Percentiles rank a stretch among this genome's conserved stretches.
These are phyloP conservation scores for Lutjanus erythropterus DNA, from an alignment of 2,113 vertebrate genomes.

Conservation along the genomic window DNA sequence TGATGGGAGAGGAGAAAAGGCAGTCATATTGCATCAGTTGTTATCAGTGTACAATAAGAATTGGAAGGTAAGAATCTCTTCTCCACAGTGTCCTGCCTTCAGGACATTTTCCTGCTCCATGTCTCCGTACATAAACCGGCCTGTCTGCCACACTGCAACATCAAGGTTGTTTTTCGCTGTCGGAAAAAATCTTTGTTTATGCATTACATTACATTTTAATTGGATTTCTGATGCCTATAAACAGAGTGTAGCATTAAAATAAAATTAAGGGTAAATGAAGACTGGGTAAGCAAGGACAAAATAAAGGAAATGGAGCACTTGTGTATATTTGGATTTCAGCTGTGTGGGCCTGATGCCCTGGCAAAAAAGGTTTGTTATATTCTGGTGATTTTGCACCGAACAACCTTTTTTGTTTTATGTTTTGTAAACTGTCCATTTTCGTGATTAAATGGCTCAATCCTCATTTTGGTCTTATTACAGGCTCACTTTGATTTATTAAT, in stretches of 20 bases:
- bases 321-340: not conserved
- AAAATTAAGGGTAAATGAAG: constrained; percentile 9
- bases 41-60: not conserved
- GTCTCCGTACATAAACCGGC: not conserved
- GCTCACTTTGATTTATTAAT: not conserved
- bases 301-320: too few species aligned
- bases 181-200: constrained; percentile 31
- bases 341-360: not conserved
- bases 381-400: too few species aligned
- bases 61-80: not conserved
- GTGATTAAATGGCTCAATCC: constrained; percentile 11
- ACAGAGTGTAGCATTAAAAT: not conserved
- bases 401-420: constrained; percentile 2
- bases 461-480: not conserved
- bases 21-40: constrained; percentile 14
- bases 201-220: constrained; percentile 13
- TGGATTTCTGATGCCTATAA: not conserved
- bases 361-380: not conserved
- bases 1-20: not conserved
- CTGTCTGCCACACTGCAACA: not conserved
- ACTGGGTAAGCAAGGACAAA: constrained; percentile 5
- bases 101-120: constrained; percentile 20
- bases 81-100: not conserved
- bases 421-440: not conserved
- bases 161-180: constrained; percentile 6